Base-by-base conservation (phyloP, 2,797 vertebrate species). In the Takifugu ocellatus region DNA sequence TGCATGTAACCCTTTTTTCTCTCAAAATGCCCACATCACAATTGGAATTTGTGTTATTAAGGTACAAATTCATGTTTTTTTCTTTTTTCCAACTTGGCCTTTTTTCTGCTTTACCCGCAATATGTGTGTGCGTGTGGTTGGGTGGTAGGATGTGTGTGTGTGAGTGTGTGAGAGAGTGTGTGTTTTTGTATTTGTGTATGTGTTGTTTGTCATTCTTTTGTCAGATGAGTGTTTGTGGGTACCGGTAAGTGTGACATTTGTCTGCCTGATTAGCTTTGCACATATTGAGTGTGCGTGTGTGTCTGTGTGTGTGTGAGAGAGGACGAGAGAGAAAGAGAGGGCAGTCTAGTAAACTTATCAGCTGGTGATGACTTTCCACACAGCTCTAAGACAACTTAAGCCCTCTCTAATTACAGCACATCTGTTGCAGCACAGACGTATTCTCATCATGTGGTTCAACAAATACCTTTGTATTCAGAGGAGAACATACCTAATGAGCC, bases 371-470 rank as follows among this genome's bases (percentile, higher is more conserved):
- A 87, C 87, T 90, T 90, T 88, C 83, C 84, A 86, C 85, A 79
- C 84, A 74, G 79, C 89, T 86, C 86, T 90, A 91, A 90, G 88
- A 90, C 90, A 89, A 89, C 88, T 91, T 92, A 92, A 91, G 88
- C 88, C 89, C 81, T 70, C 85, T 91, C 85, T 92, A 92, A 93
- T 92, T 92, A 93, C 85, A 66, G 86, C 91, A 92, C 91, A 92
- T 93, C 90, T 93, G 91, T 92, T 92, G 84, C 85, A 84, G 83
- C 75, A 81, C 81, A 84, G 80, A 88, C 87, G 89, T 90, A 89
- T 91, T 90, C 89, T 87, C 87, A 88, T 90, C 88, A 89, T 88
- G 89, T 89, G 89, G 86, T 90, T 91, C 85, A 90, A 90, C 90
- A 91, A 92, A 92, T 91, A 91, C 89, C 90, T 88, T 90, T 61